Conservation (phyloP, 2,888 invertebrate species). For the Dicroscelio sp. region DNA sequence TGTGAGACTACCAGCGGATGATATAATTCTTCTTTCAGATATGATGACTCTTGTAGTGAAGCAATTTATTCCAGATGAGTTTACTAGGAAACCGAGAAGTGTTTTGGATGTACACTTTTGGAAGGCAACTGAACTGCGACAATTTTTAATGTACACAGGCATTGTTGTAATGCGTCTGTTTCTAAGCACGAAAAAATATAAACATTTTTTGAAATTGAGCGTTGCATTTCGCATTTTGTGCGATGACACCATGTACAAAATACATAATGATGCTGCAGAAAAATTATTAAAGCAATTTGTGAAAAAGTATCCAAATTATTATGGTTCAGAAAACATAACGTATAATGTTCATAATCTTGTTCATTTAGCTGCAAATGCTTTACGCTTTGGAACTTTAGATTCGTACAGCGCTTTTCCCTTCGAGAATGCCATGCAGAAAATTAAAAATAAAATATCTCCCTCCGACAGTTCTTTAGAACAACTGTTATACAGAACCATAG, state of each 20-base stretch:
- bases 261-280: neutral
- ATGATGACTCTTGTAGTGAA: neutral
- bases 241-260: neutral
- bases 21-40: neutral
- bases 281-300: neutral
- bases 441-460: neutral
- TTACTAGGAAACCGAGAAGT: neutral
- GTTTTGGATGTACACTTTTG: neutral
- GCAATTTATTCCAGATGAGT: neutral
- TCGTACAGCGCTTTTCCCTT: neutral
- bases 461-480: neutral
- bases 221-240: neutral
- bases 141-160: constrained; percentile 1
- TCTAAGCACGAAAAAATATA: neutral
- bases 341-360: neutral
- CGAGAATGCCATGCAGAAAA: neutral
- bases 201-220: neutral
- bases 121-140: neutral
- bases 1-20: neutral
- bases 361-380: neutral
- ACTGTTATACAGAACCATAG: neutral
- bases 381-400: neutral
- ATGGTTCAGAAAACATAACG: neutral
- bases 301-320: neutral
- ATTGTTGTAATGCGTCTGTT: neutral